Conservation (phyloP, 1,140 invertebrate genomes). For the Scylla paramamosain region DNA sequence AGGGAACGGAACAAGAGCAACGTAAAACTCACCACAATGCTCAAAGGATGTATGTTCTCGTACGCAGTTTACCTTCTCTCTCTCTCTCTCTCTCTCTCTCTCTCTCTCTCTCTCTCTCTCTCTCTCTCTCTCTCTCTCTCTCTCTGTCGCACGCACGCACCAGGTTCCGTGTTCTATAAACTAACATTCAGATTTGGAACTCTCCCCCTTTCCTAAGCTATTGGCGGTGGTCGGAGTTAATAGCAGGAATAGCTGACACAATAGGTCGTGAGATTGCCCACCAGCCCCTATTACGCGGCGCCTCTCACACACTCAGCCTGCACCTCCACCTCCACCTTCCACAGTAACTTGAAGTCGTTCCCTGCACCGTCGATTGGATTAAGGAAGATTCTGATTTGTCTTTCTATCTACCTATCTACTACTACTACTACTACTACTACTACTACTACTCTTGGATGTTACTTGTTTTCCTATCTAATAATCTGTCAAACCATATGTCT, state of each 20-base stretch:
- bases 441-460: no score
- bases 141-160: background rate
- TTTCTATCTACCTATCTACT: no score
- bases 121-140: no score
- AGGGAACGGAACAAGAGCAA: no score
- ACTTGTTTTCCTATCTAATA: no score
- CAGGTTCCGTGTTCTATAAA: background rate
- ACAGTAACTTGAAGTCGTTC: background rate
- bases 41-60: no score
- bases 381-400: no score
- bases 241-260: constrained; percentile 21
- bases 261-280: constrained; percentile 18
- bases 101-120: no score
- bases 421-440: no score
- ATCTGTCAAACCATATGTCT: no score
- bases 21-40: no score
- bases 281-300: constrained; percentile 8
- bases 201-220: background rate
- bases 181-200: constrained; percentile 13
- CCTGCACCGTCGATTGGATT: background rate
- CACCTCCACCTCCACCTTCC: background rate
- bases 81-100: no score
- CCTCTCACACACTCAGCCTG: background rate
- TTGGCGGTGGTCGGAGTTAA: constrained; percentile 7
- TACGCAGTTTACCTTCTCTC: background rate